Evolutionary conservation across 1,140 invertebrate species (phyloP).

Genomic region (Homarus americanus): DNA sequence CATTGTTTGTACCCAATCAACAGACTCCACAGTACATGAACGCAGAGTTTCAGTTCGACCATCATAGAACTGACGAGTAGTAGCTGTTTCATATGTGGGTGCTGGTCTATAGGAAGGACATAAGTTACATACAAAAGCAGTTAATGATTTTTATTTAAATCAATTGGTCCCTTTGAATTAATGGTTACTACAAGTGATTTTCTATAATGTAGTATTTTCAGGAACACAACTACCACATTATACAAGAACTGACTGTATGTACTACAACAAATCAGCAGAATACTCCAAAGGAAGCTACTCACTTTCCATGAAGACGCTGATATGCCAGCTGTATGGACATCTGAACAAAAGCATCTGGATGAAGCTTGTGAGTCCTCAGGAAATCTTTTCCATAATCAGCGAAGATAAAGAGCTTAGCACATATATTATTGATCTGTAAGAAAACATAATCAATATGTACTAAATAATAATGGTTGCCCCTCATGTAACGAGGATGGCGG

Average conservation of each 20-base stretch:
- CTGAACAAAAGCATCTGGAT: slow-evolving; percentile 84
- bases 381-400: slow-evolving; percentile 81
- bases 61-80: slow-evolving; percentile 97
- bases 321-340: slow-evolving; percentile 84
- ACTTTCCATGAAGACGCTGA: slow-evolving; percentile 80
- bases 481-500: too few species aligned
- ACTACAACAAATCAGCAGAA: too few species aligned
- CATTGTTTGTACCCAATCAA: slow-evolving; percentile 95
- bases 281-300: slow-evolving; percentile 68
- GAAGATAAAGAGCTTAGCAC: slow-evolving; percentile 77
- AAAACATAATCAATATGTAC: neutral
- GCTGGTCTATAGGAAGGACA: slow-evolving; percentile 81
- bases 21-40: slow-evolving; percentile 95
- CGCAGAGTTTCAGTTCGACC: slow-evolving; percentile 98
- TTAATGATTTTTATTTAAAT: too few species aligned
- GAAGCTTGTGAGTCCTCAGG: slow-evolving; percentile 79
- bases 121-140: too few species aligned
- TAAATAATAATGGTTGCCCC: neutral
- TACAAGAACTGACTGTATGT: too few species aligned
- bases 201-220: too few species aligned
- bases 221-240: too few species aligned
- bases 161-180: too few species aligned
- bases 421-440: slow-evolving; percentile 77
- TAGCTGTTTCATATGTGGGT: slow-evolving; percentile 98
- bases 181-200: too few species aligned